Evolutionary conservation across 1,140 invertebrate genomes (phyloP), one percentile per base, ranked within the genome.

Genomic region (Reticulitermes speratus): DNA sequence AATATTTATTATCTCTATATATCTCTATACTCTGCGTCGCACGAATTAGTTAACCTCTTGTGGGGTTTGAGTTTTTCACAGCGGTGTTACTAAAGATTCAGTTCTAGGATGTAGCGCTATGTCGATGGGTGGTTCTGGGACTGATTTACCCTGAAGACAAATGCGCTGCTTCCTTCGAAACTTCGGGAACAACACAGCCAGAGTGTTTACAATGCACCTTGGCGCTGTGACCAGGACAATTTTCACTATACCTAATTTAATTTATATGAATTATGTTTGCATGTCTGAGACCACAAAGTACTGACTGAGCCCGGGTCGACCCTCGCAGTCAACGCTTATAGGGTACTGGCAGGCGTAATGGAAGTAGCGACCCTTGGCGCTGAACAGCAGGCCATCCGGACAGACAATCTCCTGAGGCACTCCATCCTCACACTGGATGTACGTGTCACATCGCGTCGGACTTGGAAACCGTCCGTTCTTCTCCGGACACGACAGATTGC

Each of bases 341-440:
- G 96, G 96, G 90, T 97, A 97, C 87, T 95, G 94, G 89, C 97
- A 97, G 16, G 96, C 96, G 89, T 96, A 97, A 55, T 94, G 93
- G 83, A 94, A 95, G 82, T 93, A 90, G 3, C 94, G 93, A 0
- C 93, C 93, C 44, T 95, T 94, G 21, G 96, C 93, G 90, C 97
- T 97, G 91, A 96, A 98, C 0, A 96, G 91, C 2, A 97, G 91
- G 69, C 97, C 97, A 89, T 97, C 97, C 0, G 96, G 96, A 87
- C 97, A 98, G 6, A 95, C 88, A 89, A 96, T 96, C 89, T 96
- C 93, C 88, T 95, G 94, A 0, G 94, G 90, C 21, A 95, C 93
- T 1, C 96, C 96, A 87, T 97, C 95, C 88, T 94, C 90, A 88
- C 95, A 96, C 88, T 94, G 93, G 85, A 94, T 92, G 88, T 95